phyloP scores from a whole-genome alignment of 2,113 vertebrate species.

The Equus quagga region DNA sequence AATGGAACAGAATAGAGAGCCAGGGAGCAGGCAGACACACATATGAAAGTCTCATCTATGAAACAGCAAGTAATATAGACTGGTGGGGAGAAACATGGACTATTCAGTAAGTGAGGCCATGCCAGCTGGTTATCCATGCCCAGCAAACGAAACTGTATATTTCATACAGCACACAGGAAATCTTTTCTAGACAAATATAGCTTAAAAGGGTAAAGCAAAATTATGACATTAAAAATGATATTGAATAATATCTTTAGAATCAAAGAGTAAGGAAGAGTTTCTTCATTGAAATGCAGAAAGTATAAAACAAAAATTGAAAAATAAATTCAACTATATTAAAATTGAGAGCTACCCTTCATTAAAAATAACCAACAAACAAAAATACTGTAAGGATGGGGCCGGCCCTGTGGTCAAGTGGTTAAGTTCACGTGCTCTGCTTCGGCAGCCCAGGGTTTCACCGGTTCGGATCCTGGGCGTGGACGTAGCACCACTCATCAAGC shows the following conservation, averaged over 20 bases:
- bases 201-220: neutral
- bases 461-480: too few species aligned
- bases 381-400: neutral
- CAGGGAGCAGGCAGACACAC: too few species aligned
- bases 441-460: too few species aligned
- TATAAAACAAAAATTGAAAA: neutral
- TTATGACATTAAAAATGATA: neutral
- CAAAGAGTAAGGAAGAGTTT: neutral
- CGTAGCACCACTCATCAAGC: too few species aligned
- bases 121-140: neutral
- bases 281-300: neutral
- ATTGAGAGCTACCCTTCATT: neutral
- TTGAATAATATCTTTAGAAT: neutral
- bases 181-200: neutral
- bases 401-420: too few species aligned
- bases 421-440: too few species aligned
- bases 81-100: neutral
- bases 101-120: neutral
- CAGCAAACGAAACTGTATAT: neutral
- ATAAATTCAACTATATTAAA: neutral
- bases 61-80: neutral
- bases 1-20: too few species aligned
- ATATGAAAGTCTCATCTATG: too few species aligned
- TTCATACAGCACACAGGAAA: neutral
- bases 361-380: neutral